These are phyloP conservation scores for Ataeniobius toweri DNA, from an alignment of 2,797 vertebrate species.

Conservation along the genomic window DNA sequence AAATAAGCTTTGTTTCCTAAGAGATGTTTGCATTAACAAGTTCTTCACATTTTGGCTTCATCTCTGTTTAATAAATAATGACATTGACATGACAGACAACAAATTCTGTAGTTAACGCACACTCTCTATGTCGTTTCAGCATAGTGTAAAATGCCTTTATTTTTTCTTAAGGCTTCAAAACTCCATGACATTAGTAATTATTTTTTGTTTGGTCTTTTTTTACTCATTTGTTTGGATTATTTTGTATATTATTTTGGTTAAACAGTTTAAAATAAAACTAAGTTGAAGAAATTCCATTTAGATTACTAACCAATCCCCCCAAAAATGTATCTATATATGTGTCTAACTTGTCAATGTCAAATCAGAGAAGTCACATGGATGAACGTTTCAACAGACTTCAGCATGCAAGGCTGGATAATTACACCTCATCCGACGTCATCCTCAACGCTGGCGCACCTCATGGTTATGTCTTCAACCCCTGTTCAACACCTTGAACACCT, in stretches of 20 bases:
- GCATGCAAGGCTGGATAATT: no score
- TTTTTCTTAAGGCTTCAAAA: not conserved
- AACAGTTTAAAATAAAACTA: not conserved
- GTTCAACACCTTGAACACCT: no score
- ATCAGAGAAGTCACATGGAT: not conserved
- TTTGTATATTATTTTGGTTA: not conserved
- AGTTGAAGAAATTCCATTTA: no score
- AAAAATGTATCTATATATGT: no score
- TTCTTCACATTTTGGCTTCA: not conserved
- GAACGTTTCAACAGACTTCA: not conserved
- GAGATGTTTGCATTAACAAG: no score
- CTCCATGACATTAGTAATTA: not conserved
- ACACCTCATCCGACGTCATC: no score
- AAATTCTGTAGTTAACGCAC: not conserved
- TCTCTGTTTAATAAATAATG: not conserved
- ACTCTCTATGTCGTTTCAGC: not conserved
- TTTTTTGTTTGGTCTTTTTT: not conserved
- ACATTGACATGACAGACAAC: not conserved
- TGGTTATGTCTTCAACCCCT: no score
- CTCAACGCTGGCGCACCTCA: no score
- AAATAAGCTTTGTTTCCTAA: no score
- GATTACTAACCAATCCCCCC: no score
- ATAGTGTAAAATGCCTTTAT: not conserved
- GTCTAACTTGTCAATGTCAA: not conserved
- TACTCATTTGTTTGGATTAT: not conserved